Evolutionary conservation across 1,140 invertebrate species (phyloP).

Genomic region (Trialeurodes vaporariorum): DNA sequence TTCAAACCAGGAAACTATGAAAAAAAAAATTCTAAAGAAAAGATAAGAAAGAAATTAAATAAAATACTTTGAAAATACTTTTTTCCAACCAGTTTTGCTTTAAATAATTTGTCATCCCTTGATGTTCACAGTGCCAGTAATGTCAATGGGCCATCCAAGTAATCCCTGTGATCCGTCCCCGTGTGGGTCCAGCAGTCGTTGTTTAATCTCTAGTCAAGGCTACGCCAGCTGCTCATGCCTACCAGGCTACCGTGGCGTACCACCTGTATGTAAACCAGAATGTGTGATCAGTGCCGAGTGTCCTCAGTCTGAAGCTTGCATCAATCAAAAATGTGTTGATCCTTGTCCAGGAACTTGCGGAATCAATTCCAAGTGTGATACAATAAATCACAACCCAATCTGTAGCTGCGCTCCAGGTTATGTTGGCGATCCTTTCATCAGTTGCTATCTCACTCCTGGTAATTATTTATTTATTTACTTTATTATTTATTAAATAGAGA

Average conservation of each 20-base stretch:
- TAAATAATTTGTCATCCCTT: too few relatives aligned
- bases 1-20: too few relatives aligned
- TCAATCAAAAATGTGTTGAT: conserved; percentile 64
- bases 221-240: conserved; percentile 67
- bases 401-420: conserved; percentile 60
- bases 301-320: conserved; percentile 57
- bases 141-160: conserved; percentile 18
- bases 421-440: conserved; percentile 67
- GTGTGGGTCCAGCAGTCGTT: conserved; percentile 66
- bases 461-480: conserved; percentile 11
- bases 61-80: too few relatives aligned
- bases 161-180: conserved; percentile 50
- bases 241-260: conserved; percentile 61
- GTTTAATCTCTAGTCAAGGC: conserved; percentile 52
- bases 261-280: conserved; percentile 66
- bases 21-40: too few relatives aligned
- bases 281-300: conserved; percentile 70
- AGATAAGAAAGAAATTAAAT: too few relatives aligned
- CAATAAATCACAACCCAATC: conserved; percentile 70
- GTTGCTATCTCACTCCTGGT: conserved; percentile 44
- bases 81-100: too few relatives aligned
- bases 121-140: too few relatives aligned
- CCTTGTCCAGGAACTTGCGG: conserved; percentile 69
- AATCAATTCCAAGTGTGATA: conserved; percentile 53
- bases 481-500: too few relatives aligned